Base-by-base conservation (phyloP, 2,797 vertebrate genomes). In the Bovichtus diacanthus region DNA sequence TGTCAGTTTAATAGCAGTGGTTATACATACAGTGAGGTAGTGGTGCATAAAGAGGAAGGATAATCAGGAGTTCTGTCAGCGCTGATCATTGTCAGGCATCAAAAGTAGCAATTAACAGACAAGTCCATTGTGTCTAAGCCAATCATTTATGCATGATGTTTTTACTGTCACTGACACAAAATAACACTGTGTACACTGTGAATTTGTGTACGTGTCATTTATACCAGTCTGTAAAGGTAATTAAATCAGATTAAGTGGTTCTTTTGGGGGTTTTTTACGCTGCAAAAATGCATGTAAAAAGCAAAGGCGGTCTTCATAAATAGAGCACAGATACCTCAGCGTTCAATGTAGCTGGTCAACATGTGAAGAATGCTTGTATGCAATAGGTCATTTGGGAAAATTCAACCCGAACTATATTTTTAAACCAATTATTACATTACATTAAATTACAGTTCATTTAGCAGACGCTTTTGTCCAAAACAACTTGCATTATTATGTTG, bases 1-100 rank as follows among this genome's bases (percentile, higher is more conserved):
- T 43, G 56, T 70, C 74, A 41, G 29, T 81, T 74, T 58, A 65
- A 70, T 53, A 36, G 18, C 18, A 44, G 36, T 44, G 47, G 69
- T 65, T 38, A n/a, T 18, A n/a, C 11, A 56, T 29, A 4, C 43
- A 18, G 41, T 27, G 18, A 29, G 18, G 23, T 10, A 19, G 23
- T 27, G 23, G 15, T 16, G 9, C 54, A 12, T 7, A 4, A n/a
- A 3, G 38, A 43, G 15, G 16, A 25, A 38, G 38, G 3, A 10
- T 43, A 10, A 21, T 47, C 8, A 51, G 44, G 2, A 59, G 15
- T 21, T 19, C 6, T 21, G 11, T 5, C 8, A 6, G 47, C 12
- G 2, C 12, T 9, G 67, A 55, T 61, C 31, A 49, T 36, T 49
- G 3, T 18, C 5, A 44, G 4, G 12, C 6, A 9, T 43, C 31